phyloP scores from a whole-genome alignment of 1,140 invertebrate genomes.

The Manduca sexta region DNA sequence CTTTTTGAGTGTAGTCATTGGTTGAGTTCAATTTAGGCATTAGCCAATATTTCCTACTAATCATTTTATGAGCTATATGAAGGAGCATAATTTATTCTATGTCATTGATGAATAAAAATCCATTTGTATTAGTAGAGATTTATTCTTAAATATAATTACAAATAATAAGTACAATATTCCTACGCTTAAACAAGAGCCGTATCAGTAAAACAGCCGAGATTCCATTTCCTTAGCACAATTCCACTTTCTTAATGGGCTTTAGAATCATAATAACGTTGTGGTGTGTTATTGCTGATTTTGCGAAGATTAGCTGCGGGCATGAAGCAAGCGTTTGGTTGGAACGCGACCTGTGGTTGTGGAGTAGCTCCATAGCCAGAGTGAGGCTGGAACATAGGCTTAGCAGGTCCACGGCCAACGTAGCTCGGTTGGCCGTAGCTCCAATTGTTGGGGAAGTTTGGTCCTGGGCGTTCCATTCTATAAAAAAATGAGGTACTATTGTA shows the following conservation, averaged over 20 bases:
- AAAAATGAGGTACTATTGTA: too few relatives aligned
- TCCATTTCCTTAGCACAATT: background rate
- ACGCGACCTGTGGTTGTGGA: conserved; percentile 1
- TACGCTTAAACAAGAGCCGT: background rate
- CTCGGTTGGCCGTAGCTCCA: background rate
- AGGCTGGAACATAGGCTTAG: conserved; percentile 3
- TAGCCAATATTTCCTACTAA: too few relatives aligned
- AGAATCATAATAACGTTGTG: conserved; percentile 19
- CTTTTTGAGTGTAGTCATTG: too few relatives aligned
- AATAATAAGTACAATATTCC: conserved; percentile 2
- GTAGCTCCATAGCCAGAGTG: conserved; percentile 9
- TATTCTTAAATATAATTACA: background rate
- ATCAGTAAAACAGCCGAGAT: conserved; percentile 7
- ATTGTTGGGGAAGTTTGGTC: background rate
- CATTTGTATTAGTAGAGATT: too few relatives aligned
- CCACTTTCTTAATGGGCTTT: conserved; percentile 19
- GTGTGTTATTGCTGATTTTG: conserved; percentile 7
- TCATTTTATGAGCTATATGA: too few relatives aligned
- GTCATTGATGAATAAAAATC: too few relatives aligned
- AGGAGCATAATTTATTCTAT: too few relatives aligned
- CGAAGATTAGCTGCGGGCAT: conserved; percentile 18
- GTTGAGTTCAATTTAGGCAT: too few relatives aligned
- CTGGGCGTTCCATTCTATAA: conserved; percentile 21
- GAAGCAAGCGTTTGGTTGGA: conserved; percentile 22
- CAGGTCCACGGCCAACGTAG: background rate